Evolutionary conservation across 2,888 invertebrate species (phyloP), one percentile per base, ranked within the genome.

Genomic region (Troides oblongomaculatus): DNA sequence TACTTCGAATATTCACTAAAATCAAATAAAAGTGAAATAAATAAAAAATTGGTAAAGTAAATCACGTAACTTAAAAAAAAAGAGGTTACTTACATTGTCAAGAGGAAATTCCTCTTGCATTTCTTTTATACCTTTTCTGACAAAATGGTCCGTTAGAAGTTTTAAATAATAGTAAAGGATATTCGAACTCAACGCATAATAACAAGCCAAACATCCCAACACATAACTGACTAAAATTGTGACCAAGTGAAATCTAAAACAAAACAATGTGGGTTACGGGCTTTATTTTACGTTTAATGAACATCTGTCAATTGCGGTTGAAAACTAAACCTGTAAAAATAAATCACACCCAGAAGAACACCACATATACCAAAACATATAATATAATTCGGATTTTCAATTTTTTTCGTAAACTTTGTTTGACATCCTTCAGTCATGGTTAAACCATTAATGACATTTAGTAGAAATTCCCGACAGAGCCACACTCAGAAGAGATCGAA

Each of bases 381-480:
- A 88, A 89, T 85, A 87, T 87, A 89, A 87, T 89, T 90, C 84
- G 81, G 85, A 87, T 88, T 90, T 83, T 85, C 85, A 87, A 87
- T 85, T 85, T 88, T 89, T 83, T 89, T 87, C 84, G 77, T 81
- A 81, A 87, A 86, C 86, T 89, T 87, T 77, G 81, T 87, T 86
- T 92, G 92, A 92, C 92, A 92, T 89, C 90, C 89, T 89, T 92
- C 91, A 88, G 89, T 90, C 92, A 92, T 92, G 91, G 88, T 84
- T 89, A 85, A 78, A 76, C 83, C 84, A 84, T 81, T 75, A 87
- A 84, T 87, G 86, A 88, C 84, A 64, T 56, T 56, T 56, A 14
- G n/a, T 56, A 56, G 7, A n/a, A n/a, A 56, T 56, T 56, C 14
- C 21, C 21, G 6, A 18, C 56, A 56, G 56, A 10, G 21, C 8